Evolutionary conservation across 2,113 vertebrate species (phyloP).

Genomic region (Dissostichus mawsoni): DNA sequence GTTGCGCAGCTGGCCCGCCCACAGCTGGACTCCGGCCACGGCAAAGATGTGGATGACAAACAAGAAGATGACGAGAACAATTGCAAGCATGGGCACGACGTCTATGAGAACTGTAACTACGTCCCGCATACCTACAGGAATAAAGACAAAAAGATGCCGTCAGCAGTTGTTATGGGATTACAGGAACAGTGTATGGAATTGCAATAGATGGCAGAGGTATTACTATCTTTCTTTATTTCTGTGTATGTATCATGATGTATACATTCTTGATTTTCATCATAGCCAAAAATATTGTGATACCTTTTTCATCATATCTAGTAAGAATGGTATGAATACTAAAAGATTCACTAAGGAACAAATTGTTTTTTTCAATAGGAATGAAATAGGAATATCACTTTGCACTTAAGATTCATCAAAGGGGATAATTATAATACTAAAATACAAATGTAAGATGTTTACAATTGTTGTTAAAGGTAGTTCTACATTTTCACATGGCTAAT

Average conservation of each 20-base stretch:
- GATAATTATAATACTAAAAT: too few species aligned
- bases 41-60: constrained; percentile 81
- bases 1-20: constrained; percentile 40
- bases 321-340: too few species aligned
- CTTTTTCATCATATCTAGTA: too few species aligned
- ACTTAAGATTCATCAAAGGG: too few species aligned
- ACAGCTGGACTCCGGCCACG: constrained; percentile 86
- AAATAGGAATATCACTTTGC: too few species aligned
- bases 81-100: constrained; percentile 87
- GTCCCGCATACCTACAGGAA: constrained; percentile 85
- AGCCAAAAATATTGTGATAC: too few species aligned
- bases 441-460: too few species aligned
- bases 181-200: too few species aligned
- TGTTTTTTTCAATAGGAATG: too few species aligned
- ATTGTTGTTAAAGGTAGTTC: background rate
- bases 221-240: background rate
- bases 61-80: constrained; percentile 85
- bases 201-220: too few species aligned
- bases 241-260: background rate
- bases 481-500: background rate
- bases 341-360: too few species aligned
- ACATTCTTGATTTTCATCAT: too few species aligned
- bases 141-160: background rate
- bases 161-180: background rate
- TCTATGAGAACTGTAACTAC: constrained; percentile 87